These are phyloP conservation scores for Drosophila siamana DNA, from an alignment of 2,888 invertebrate genomes.

Conservation along the genomic window DNA sequence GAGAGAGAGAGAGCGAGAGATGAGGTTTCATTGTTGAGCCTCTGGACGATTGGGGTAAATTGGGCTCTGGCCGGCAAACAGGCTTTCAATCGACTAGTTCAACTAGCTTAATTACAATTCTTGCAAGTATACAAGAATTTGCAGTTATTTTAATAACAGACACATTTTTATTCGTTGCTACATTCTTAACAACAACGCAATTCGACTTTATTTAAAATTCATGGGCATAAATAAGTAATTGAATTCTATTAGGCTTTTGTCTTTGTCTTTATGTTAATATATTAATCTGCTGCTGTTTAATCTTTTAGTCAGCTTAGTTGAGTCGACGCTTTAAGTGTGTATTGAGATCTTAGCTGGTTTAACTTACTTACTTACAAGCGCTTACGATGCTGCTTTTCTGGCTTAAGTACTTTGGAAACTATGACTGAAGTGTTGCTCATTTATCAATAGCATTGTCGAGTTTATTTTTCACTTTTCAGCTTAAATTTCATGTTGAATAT, in stretches of 20 bases:
- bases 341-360: neutral
- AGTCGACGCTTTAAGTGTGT: neutral
- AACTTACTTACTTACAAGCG: neutral
- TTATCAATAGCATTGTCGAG: neutral
- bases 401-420: neutral
- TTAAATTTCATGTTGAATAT: conserved; percentile 3
- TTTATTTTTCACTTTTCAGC: neutral
- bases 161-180: too few species aligned
- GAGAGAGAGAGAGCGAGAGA: conserved; percentile 19
- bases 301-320: neutral
- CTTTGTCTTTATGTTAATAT: too few species aligned
- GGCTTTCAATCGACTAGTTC: conserved; percentile 4
- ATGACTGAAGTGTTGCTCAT: conserved; percentile 1
- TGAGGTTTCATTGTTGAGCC: conserved; percentile 42
- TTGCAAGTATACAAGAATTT: neutral
- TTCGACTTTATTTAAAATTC: neutral
- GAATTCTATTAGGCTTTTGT: too few species aligned
- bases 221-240: neutral
- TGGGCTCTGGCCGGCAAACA: neutral
- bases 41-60: conserved; percentile 24
- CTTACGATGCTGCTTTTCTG: neutral
- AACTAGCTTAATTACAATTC: conserved; percentile 18
- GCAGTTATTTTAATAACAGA: neutral
- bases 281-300: too few species aligned
- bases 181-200: neutral